phyloP scores from a whole-genome alignment of 2,888 invertebrate genomes.

The Eristalis intricaria region DNA sequence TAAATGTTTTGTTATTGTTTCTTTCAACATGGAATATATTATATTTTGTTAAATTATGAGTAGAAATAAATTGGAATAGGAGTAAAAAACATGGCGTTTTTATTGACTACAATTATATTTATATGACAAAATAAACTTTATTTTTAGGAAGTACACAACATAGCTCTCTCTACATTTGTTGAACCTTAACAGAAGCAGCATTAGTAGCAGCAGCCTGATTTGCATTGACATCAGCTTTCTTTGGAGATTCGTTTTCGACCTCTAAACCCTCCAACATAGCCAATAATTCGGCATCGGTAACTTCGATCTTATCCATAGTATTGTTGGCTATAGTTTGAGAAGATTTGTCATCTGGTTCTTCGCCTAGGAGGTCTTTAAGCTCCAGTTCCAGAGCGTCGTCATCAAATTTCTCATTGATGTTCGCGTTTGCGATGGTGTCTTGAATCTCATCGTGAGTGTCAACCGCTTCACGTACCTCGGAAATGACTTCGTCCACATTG shows the following conservation, averaged over 20 bases:
- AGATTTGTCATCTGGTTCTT: constrained; percentile 33
- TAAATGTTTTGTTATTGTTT: constrained; percentile 39
- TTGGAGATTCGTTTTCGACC: constrained; percentile 75
- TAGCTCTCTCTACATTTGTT: background rate
- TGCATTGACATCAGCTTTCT: constrained; percentile 50
- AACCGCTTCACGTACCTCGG: constrained; percentile 87
- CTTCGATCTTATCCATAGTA: constrained; percentile 59
- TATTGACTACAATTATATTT: background rate
- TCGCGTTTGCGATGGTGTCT: constrained; percentile 81
- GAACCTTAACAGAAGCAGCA: background rate
- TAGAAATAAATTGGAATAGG: constrained; percentile 40
- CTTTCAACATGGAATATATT: constrained; percentile 23
- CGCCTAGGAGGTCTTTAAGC: constrained; percentile 83
- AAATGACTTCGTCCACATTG: constrained; percentile 87
- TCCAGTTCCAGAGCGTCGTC: constrained; percentile 87
- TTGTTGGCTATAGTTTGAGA: constrained; percentile 18
- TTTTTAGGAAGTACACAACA: background rate
- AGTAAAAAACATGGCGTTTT: constrained; percentile 4
- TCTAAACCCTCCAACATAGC: constrained; percentile 77
- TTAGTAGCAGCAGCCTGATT: constrained; percentile 5
- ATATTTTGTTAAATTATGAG: constrained; percentile 45
- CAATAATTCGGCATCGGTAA: constrained; percentile 77
- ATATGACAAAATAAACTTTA: constrained; percentile 3
- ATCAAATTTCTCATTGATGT: constrained; percentile 82
- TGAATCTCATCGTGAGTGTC: constrained; percentile 83